Evolutionary conservation across 2,888 invertebrate genomes (phyloP), one percentile per base, ranked within the genome.

Genomic region (Drosophila emarginata): DNA sequence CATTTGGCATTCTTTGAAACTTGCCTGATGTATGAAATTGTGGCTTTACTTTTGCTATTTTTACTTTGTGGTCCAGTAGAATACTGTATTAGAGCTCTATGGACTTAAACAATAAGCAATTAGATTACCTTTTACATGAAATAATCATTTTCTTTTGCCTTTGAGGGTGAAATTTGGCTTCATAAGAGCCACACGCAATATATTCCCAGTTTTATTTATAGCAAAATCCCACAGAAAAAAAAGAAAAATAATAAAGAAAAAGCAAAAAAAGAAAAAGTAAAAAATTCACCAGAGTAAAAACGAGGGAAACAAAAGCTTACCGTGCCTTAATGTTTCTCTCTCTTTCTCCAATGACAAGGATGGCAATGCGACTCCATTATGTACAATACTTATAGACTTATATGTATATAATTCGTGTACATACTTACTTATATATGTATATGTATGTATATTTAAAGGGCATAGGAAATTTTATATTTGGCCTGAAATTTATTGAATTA

Each of bases 161-260:
- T 12, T 12, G 18, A 45, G 18, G 45, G 45, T 45, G 45, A 45
- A 45, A 45, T 45, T 45, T 45, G 45, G 45, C 45, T 45, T 45
- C 45, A 45, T 18, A 45, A 45, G 45, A 18, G 45, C 45, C 69
- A 69, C 69, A 68, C 58, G 69, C 68, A 68, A 61, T 61, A 61
- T 50, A 26, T 52, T 57, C 57, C 37, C 57, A 68, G 57, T 68
- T 69, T 69, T 69, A 69, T 69, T 69, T 69, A 68, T 68, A 69
- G 69, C 62, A 58, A 45, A 18, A 45, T 18, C 5, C 12, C 37
- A 12, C 9, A 9, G 12, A 36, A 36, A 36, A 9, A 11, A 36
- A 36, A 9, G 4, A 40, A 15, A 45, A 45, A 45, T 4, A 45
- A 11, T 7, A 39, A 39, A 39, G 39, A 5, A 14, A 5, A 21